A percentile compares a stretch with the other conserved stretches of the same genome.
These are phyloP conservation scores for Gopherus evgoodei DNA, from an alignment of 2,113 vertebrate genomes.

Conservation along the genomic window DNA sequence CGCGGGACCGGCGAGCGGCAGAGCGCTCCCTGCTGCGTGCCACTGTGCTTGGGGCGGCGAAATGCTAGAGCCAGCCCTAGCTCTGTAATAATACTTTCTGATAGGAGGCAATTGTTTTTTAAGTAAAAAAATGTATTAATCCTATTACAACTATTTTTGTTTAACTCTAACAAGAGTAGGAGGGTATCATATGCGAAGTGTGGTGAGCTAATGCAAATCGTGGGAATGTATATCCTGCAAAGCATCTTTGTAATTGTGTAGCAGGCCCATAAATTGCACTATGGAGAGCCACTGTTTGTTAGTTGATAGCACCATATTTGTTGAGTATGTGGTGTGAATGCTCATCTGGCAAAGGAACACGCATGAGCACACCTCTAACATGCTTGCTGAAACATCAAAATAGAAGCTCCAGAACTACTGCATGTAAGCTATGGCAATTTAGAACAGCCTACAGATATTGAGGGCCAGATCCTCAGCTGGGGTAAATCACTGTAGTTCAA, in stretches of 20 bases:
- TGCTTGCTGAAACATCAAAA: neutral
- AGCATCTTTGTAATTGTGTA: rapidly evolving
- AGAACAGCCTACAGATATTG: neutral
- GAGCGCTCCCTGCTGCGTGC: too few relatives aligned
- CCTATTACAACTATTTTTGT: constrained; percentile 2
- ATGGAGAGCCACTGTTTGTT: rapidly evolving
- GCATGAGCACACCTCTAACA: rapidly evolving
- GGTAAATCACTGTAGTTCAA: neutral
- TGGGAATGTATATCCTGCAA: rapidly evolving
- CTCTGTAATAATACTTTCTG: neutral
- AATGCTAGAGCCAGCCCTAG: too few relatives aligned
- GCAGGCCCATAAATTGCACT: rapidly evolving
- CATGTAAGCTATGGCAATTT: neutral
- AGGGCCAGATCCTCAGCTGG: neutral
- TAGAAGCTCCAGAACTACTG: neutral
- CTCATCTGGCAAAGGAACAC: rapidly evolving
- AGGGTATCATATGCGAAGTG: neutral
- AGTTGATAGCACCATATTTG: neutral
- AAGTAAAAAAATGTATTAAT: neutral
- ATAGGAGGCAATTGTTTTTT: neutral
- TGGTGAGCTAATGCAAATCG: rapidly evolving
- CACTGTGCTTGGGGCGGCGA: too few relatives aligned
- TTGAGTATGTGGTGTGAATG: neutral
- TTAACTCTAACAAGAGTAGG: neutral
- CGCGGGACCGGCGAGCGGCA: too few relatives aligned